Base-by-base conservation (phyloP, 2,888 invertebrate species). In the Encarsia formosa region DNA sequence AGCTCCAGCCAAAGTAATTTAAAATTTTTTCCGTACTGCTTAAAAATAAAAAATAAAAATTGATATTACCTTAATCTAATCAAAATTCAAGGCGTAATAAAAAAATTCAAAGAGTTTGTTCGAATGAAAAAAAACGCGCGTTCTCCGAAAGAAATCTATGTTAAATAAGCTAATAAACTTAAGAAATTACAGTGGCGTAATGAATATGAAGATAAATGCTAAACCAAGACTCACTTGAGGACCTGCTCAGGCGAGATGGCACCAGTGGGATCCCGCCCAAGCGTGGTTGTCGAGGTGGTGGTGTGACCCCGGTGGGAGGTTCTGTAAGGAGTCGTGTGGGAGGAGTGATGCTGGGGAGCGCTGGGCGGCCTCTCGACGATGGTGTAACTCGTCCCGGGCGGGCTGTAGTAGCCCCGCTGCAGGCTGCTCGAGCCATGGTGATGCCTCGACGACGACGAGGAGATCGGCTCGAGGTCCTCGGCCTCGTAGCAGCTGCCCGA, bases 311-410 rank as follows among this genome's bases (percentile, higher is more conserved):
- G 59, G 56, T 68, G 71, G 6, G 34, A 34, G n/a, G n/a, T n/a
- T 57, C 71, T 67, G 59, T 73, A 72, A 24, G 73, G 73, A 5
- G 70, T 71, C 31, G 73, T 70, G 40, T 71, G 56, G 63, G 86
- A 81, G 47, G 80, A 79, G 74, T 85, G 85, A 65, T 85, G 85
- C 67, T 84, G 84, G 61, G 84, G 84, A 41, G 84, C 84, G 63
- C 84, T 85, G 59, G 85, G 84, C 57, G 86, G 86, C 58, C 89
- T 79, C 76, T 91, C 91, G 67, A 91, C 86, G 74, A 91, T 91
- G 68, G 91, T 91, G 76, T 91, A 91, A 52, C 88, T 89, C 61
- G 91, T 91, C 58, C 91, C 91, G 23, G 91, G 91, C 51, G 91
- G 91, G 59, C 90, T 91, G 75, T 90, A 91, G 76, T 91, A 91